Base-by-base conservation (phyloP, 2,797 vertebrate species). In the Gallinago nigripennis region DNA sequence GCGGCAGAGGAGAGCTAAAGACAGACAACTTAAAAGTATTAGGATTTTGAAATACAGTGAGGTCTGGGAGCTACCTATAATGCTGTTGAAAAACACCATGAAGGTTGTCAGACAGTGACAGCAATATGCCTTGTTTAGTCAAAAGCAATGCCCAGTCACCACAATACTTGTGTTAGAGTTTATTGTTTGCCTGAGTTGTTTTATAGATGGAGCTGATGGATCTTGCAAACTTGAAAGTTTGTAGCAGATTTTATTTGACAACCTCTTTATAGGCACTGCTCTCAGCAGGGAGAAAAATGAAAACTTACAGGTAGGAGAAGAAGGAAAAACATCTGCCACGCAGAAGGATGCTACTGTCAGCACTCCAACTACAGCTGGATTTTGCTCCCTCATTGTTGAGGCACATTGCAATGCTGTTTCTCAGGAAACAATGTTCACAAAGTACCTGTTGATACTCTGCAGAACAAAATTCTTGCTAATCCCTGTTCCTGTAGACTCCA, bases 401-500 rank as follows among this genome's bases (percentile, higher is more conserved):
- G 24, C 33, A 73, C 24, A 41, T 58, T 23, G 6, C 57, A 43
- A 0, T 9, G 37, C 79, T 88, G 16, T 28, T 68, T 76, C 43
- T 60, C 33, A 61, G 72, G 41, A 68, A 71, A 28, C 37, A 61
- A 1, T 1, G 0, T 11, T 81, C 70, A 31, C 65, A 71, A 57
- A 78, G 33, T 21, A 21, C 45, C 50, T 39, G 61, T 5, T 46
- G 64, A 28, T 53, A 18, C 5, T 56, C 46, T 60, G 16, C 31
- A 28, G 27, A 41, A 39, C 53, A 35, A 35, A 57, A 35, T 11
- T 13, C 16, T 11, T 79, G 43, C 15, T 30, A 2, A 1, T 0
- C 3, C 0, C 50, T 57, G 1, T 21, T 92, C 33, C 66, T 75
- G 21, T 41, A 48, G 20, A 53, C 21, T 65, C 57, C 0, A 0